Base-by-base conservation (phyloP, 2,113 vertebrate genomes). In the Trichomycterus rosablanca region DNA sequence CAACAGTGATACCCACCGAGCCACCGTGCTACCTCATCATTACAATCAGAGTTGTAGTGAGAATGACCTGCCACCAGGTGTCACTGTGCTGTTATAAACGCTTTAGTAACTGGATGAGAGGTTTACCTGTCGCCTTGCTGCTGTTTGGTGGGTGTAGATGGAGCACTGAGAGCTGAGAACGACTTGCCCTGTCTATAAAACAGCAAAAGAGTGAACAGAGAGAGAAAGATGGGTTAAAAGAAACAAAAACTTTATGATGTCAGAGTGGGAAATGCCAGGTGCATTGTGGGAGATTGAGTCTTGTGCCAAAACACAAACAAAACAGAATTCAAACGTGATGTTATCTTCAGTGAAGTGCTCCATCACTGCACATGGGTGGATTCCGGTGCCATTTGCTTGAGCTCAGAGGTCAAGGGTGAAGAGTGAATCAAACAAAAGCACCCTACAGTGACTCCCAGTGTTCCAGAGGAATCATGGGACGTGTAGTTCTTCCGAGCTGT, bases 101-200 rank as follows among this genome's bases (percentile, higher is more conserved):
- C n/a, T n/a, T n/a, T n/a, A n/a, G n/a, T n/a, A n/a, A n/a, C n/a
- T n/a, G n/a, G n/a, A n/a, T n/a, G n/a, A n/a, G n/a, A n/a, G n/a
- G 5, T 45, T 39, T 52, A 73, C 70, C 60, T 55, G 0, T 73
- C 66, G 3, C n/a, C n/a, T n/a, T 16, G 53, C 19, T 56, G 56
- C 1, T 42, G 53, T 23, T 16, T 71, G 1, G 59, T 64, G 12
- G 85, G 66, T 4, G 78, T 67, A 12, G 57, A 44, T 43, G 88
- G 65, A 46, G 74, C 71, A 67, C 71, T 73, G 2, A 78, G 53
- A 57, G 83, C 81, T 68, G 79, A 1, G 0, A 76, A 74, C 11
- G 80, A 71, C 63, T 80, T 78, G 0, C 68, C 52, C 12, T 44
- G 42, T n/a, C 56, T 44, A 45, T 8, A 7, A 56, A 20, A 16